Conservation (phyloP, 1,140 invertebrate genomes). For the Holotrichia oblita region DNA sequence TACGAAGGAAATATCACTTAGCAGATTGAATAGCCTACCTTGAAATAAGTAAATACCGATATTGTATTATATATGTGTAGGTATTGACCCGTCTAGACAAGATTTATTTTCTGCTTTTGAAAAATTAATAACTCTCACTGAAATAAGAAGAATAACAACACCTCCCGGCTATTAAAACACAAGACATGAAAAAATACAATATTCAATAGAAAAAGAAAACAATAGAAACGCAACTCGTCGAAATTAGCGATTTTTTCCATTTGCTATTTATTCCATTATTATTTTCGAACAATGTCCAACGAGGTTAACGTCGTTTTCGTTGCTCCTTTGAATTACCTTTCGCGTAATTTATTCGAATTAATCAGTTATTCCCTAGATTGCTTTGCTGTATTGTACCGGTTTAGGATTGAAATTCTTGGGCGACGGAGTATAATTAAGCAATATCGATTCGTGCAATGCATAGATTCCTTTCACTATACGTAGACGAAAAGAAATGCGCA, state of each 20-base stretch:
- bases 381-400: not conserved
- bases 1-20: too few relatives aligned
- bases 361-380: not conserved
- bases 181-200: not conserved
- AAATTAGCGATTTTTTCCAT: not conserved
- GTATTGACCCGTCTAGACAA: conserved; percentile 18
- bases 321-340: not conserved
- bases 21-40: too few relatives aligned
- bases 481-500: not conserved
- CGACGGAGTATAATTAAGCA: not conserved
- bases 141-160: conserved; percentile 9
- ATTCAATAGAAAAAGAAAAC: not conserved
- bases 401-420: not conserved
- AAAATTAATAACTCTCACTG: not conserved
- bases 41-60: too few relatives aligned
- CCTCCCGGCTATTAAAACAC: not conserved
- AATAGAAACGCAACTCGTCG: not conserved
- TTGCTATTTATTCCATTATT: not conserved
- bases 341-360: not conserved
- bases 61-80: too few relatives aligned
- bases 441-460: not conserved
- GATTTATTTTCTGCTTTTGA: conserved; percentile 11
- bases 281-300: not conserved
- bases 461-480: not conserved
- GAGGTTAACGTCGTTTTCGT: not conserved